phyloP scores from a whole-genome alignment of 2,113 vertebrate species.

The Apeltes quadracus region DNA sequence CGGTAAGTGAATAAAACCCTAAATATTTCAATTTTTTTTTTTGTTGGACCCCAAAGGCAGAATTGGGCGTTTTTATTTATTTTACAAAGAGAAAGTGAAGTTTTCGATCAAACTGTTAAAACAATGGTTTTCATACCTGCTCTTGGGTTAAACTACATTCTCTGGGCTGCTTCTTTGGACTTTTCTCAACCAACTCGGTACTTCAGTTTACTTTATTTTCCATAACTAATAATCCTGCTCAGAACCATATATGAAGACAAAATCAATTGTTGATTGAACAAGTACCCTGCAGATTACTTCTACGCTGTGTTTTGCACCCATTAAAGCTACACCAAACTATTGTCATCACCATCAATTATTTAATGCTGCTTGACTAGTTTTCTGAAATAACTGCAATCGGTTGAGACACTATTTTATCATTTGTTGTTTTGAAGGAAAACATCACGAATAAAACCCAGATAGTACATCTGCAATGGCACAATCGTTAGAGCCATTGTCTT shows the following conservation, averaged over 20 bases:
- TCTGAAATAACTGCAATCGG: neutral
- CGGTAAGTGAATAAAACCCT: neutral
- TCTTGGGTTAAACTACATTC: neutral
- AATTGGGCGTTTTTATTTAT: neutral
- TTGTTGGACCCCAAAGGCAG: neutral
- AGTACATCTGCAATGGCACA: neutral
- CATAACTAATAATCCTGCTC: neutral
- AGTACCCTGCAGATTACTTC: neutral
- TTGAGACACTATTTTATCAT: too few relatives aligned
- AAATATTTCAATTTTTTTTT: neutral
- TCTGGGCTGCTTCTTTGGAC: neutral
- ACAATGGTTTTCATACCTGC: neutral
- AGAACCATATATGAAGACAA: neutral
- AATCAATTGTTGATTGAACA: neutral
- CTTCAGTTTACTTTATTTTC: neutral
- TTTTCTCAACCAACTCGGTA: neutral
- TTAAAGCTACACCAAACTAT: neutral
- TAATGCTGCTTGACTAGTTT: conserved; percentile 7
- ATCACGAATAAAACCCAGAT: neutral
- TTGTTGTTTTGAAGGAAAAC: neutral
- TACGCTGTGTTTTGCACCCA: neutral
- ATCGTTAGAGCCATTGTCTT: neutral
- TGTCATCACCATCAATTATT: neutral
- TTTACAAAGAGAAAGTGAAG: neutral
- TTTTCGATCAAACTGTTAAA: neutral